Evolutionary conservation across 2,113 vertebrate genomes (phyloP).

Genomic region (Oostethus manadensis): DNA sequence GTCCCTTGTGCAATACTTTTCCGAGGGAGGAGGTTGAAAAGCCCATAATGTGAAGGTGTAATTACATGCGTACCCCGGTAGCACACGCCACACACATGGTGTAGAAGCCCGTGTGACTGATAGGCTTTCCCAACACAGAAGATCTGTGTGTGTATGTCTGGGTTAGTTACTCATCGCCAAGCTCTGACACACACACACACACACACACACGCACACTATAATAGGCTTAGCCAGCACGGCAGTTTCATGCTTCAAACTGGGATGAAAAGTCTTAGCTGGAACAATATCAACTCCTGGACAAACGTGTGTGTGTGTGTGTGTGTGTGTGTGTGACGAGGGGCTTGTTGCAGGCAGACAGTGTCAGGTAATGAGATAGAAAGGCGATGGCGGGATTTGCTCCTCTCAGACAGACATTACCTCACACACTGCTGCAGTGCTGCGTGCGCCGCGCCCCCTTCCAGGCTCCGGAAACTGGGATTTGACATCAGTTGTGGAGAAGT

Average conservation of each 20-base stretch:
- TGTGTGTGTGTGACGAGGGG: background rate
- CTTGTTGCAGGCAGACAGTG: background rate
- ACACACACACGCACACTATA: background rate
- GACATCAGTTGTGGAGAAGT: no score
- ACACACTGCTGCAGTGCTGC: background rate
- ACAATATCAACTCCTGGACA: no score
- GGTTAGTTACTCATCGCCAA: no score
- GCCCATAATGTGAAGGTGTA: conserved; percentile 9
- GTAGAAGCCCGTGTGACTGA: conserved; percentile 31
- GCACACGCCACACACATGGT: conserved; percentile 53
- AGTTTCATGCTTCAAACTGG: no score
- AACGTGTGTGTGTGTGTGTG: background rate
- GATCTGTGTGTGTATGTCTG: conserved; percentile 5
- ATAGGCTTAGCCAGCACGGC: no score
- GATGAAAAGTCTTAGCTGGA: no score
- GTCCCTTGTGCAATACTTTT: background rate
- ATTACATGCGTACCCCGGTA: background rate
- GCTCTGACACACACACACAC: conserved; percentile 3
- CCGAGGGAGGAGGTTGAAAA: background rate
- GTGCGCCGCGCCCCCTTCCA: background rate
- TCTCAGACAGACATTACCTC: conserved; percentile 6
- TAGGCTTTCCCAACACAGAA: no score
- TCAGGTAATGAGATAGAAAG: conserved; percentile 4
- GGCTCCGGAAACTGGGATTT: no score
- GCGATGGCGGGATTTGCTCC: background rate